phyloP scores from a whole-genome alignment of 2,797 vertebrate genomes.

The Pagetopsis macropterus region DNA sequence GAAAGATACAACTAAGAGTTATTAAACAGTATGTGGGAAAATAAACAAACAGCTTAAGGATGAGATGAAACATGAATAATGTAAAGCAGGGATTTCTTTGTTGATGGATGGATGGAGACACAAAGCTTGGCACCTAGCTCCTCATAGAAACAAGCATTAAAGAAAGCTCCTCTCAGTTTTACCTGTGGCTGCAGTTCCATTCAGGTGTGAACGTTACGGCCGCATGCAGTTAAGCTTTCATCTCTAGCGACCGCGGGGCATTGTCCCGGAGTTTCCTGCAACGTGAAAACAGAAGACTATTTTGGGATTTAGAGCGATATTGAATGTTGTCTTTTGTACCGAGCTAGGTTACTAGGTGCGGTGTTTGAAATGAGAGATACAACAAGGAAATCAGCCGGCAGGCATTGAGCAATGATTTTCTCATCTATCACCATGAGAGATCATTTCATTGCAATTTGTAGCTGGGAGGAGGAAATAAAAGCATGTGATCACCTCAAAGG shows the following conservation, averaged over 20 bases:
- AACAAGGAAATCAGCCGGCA: constrained; percentile 65
- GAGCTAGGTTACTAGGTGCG: constrained; percentile 43
- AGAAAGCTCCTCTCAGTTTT: constrained; percentile 21
- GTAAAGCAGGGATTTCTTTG: constrained; percentile 10
- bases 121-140: neutral
- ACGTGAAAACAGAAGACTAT: constrained; percentile 46
- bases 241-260: constrained; percentile 43
- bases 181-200: constrained; percentile 39
- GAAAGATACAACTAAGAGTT: neutral
- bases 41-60: neutral
- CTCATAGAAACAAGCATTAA: constrained; percentile 35
- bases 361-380: constrained; percentile 65
- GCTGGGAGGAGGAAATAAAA: constrained; percentile 70
- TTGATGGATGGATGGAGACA: neutral
- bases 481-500: constrained; percentile 69
- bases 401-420: constrained; percentile 61
- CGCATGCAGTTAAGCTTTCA: constrained; percentile 46
- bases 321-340: constrained; percentile 65
- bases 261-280: constrained; percentile 53
- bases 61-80: constrained; percentile 12
- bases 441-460: constrained; percentile 78
- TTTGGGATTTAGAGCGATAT: constrained; percentile 69
- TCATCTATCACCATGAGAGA: constrained; percentile 76
- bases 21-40: neutral
- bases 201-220: constrained; percentile 49